A percentile compares a stretch with the other conserved stretches of the same genome.
Evolutionary conservation across 2,888 invertebrate genomes (phyloP).

Genomic region (Petrophora chlorosata): DNA sequence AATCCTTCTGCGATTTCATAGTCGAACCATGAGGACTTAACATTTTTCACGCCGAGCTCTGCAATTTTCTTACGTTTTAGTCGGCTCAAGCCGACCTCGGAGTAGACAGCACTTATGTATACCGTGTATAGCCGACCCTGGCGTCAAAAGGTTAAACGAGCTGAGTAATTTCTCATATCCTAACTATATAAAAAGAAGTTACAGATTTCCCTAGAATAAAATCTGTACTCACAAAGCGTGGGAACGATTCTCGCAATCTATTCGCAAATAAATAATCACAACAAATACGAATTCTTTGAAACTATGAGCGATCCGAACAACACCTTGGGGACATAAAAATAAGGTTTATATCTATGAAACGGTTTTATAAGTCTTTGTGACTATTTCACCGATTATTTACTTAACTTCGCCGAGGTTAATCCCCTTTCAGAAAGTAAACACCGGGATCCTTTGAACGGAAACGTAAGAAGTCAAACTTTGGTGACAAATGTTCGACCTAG

Average conservation of each 20-base stretch:
- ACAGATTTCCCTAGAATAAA: too few relatives aligned
- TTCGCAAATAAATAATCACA: neutral
- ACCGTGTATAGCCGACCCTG: too few relatives aligned
- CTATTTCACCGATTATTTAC: constrained; percentile 35
- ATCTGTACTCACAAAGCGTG: too few relatives aligned
- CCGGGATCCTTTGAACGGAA: constrained; percentile 33
- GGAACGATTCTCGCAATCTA: neutral
- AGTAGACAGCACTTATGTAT: too few relatives aligned
- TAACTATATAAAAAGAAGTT: too few relatives aligned
- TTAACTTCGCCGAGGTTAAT: constrained; percentile 36
- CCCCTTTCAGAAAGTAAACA: constrained; percentile 37
- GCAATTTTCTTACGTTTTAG: too few relatives aligned
- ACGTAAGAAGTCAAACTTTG: constrained; percentile 36
- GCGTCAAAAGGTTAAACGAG: too few relatives aligned
- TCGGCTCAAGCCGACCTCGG: too few relatives aligned
- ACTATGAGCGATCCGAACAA: neutral
- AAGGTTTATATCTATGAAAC: constrained; percentile 9
- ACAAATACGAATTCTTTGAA: neutral
- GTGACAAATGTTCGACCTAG: constrained; percentile 37
- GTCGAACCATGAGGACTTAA: too few relatives aligned
- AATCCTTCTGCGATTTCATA: too few relatives aligned
- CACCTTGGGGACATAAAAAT: constrained; percentile 1
- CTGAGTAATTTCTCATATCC: too few relatives aligned
- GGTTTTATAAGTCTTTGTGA: constrained; percentile 22
- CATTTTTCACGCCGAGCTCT: too few relatives aligned